Conservation (phyloP, 1,140 invertebrate species). For the Leptopilina clavipes region DNA sequence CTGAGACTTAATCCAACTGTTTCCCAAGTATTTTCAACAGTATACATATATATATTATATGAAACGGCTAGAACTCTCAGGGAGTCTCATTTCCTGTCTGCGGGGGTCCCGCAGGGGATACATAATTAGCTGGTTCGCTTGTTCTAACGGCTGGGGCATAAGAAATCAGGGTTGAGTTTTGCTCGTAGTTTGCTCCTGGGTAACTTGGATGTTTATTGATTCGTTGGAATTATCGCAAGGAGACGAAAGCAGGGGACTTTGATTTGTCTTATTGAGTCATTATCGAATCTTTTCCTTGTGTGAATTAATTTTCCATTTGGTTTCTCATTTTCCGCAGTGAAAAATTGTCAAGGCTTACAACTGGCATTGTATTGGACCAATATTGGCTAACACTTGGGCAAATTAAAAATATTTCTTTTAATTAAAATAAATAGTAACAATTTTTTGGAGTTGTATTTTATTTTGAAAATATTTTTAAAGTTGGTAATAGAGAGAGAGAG, state of each 20-base stretch:
- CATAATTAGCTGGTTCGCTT: constrained; percentile 72
- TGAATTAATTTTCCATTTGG: too few species aligned
- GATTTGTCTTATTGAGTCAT: constrained; percentile 2
- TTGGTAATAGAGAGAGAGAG: too few species aligned
- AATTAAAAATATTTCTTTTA: too few species aligned
- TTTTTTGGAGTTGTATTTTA: too few species aligned
- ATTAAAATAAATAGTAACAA: too few species aligned
- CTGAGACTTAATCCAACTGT: constrained; percentile 66
- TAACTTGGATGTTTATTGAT: constrained; percentile 45
- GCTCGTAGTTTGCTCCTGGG: neutral
- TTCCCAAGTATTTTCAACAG: constrained; percentile 48
- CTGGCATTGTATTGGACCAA: too few species aligned
- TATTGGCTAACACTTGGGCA: too few species aligned
- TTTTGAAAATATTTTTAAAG: too few species aligned
- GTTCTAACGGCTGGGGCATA: constrained; percentile 47
- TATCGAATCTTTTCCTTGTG: too few species aligned
- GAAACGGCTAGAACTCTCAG: constrained; percentile 60
- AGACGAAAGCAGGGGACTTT: constrained; percentile 33
- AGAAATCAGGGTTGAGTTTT: constrained; percentile 23
- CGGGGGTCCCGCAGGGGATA: constrained; percentile 72
- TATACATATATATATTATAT: constrained; percentile 38
- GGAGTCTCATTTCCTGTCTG: constrained; percentile 74
- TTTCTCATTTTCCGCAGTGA: too few species aligned
- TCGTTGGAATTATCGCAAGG: constrained; percentile 46
- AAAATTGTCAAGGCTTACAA: too few species aligned